These are phyloP conservation scores for Mormyrops attenuatus DNA, from an alignment of 2,797 vertebrate genomes.

Conservation along the genomic window DNA sequence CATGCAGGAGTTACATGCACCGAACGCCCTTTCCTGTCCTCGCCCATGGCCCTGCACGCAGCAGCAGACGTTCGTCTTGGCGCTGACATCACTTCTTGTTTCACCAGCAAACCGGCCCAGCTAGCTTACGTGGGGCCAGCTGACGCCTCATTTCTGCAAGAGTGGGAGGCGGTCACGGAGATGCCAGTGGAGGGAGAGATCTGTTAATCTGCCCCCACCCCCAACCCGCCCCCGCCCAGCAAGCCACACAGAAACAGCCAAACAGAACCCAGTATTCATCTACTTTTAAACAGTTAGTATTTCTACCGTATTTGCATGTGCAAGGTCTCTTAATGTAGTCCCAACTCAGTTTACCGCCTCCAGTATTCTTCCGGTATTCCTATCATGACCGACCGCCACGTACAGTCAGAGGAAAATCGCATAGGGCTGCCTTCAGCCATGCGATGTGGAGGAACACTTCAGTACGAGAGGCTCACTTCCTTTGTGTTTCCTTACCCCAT, in stretches of 20 bases:
- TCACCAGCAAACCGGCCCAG: slow-evolving; percentile 40
- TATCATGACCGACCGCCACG: background rate
- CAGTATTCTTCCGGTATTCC: background rate
- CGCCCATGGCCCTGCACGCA: slow-evolving; percentile 22
- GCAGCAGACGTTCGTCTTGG: background rate
- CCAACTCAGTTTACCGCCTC: background rate
- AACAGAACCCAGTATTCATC: background rate
- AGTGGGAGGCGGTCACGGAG: background rate
- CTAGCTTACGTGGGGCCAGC: background rate
- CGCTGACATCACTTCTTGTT: slow-evolving; percentile 25
- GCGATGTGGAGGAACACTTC: slow-evolving; percentile 40
- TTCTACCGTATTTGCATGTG: background rate
- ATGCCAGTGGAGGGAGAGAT: background rate
- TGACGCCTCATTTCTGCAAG: background rate
- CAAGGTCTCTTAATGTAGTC: background rate
- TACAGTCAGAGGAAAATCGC: background rate
- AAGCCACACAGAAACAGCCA: background rate
- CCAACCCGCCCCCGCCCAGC: background rate
- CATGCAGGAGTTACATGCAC: background rate
- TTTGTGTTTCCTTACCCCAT: slow-evolving; percentile 44
- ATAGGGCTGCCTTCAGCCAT: slow-evolving; percentile 34
- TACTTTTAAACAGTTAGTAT: background rate
- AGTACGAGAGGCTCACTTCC: slow-evolving; percentile 25
- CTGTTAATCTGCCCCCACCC: background rate
- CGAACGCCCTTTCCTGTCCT: background rate